Evolutionary conservation across 2,113 vertebrate genomes (phyloP), one percentile per base, ranked within the genome.

Genomic region (Salvelinus fontinalis): DNA sequence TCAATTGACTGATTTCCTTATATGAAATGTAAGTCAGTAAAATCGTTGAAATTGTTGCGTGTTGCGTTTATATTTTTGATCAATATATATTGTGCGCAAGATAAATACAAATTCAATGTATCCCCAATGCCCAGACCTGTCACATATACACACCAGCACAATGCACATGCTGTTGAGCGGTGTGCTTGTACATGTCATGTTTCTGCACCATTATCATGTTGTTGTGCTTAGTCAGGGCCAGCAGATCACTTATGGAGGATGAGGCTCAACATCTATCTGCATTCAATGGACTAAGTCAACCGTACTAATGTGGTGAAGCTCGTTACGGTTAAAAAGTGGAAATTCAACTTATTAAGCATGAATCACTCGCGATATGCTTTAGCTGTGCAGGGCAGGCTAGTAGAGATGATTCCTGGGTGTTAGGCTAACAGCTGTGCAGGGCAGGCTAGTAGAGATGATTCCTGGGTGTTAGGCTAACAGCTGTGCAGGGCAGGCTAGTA

Each of bases 321-420:
- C 14, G 3, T 76, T 71, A 64, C 2, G 9, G 26, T 18, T 0
- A 24, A 9, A 26, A 80, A 74, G 77, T 85, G 85, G 78, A 86
- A 88, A 87, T 88, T 85, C 83, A 54, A 54, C 79, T 77, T 81
- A 76, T 66, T 84, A 75, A 84, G 80, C 7, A 0, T 79, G 85
- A 88, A 81, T 84, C 74, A 80, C 69, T 84, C 74, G 83, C 66
- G 69, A 79, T 70, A 26, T 80, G 64, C 73, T 77, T 82, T 70
- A 78, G 49, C 81, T 24, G 49, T 75, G 79, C 77, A 54, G 4
- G 71, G 76, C 76, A 75, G 75, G 79, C 9, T 70, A 49, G 71
- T 75, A 67, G n/a, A 75, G 16, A 73, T 18, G 3, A 54, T 54
- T 54, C 16, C 51, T 54, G 51, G 51, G 16, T 14, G 16, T 54